Conservation (phyloP, 2,113 vertebrate genomes). For the Ploceus nigricollis region DNA sequence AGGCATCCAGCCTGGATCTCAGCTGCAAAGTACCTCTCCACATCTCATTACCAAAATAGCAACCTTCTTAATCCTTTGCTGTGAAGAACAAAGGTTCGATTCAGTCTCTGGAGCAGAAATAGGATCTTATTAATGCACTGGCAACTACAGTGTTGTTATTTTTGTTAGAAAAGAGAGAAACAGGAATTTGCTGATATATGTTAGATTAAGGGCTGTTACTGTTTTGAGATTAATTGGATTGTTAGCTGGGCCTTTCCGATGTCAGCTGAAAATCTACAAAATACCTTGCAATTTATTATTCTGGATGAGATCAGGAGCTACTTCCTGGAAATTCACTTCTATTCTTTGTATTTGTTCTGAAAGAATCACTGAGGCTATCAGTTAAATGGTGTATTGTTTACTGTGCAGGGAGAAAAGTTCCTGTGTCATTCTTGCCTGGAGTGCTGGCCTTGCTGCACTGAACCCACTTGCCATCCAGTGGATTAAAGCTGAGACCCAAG, state of each 20-base stretch:
- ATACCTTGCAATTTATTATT: slow-evolving; percentile 35
- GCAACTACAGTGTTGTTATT: slow-evolving; percentile 75
- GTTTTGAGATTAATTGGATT: slow-evolving; percentile 70
- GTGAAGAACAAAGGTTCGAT: slow-evolving; percentile 72
- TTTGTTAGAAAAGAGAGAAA: slow-evolving; percentile 77
- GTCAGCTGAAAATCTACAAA: slow-evolving; percentile 12
- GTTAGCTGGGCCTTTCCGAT: slow-evolving; percentile 46
- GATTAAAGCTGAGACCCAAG: neutral
- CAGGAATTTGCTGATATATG: slow-evolving; percentile 77
- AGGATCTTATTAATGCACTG: slow-evolving; percentile 77
- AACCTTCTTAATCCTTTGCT: slow-evolving; percentile 71
- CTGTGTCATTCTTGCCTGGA: neutral
- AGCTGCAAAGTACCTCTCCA: slow-evolving; percentile 67
- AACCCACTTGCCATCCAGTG: neutral
- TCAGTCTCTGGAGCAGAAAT: slow-evolving; percentile 71
- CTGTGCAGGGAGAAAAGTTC: neutral
- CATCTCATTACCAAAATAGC: slow-evolving; percentile 73
- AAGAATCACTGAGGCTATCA: neutral
- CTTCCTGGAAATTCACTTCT: neutral
- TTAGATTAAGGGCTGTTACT: slow-evolving; percentile 74
- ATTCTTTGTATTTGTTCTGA: neutral
- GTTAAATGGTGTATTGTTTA: neutral
- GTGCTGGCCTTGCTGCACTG: neutral
- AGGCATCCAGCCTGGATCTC: slow-evolving; percentile 61
- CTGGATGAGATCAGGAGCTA: neutral